Percentiles rank a stretch among this genome's conserved stretches.
These are phyloP conservation scores for Gambusia yucatana DNA, from an alignment of 2,797 vertebrate species.

Conservation along the genomic window DNA sequence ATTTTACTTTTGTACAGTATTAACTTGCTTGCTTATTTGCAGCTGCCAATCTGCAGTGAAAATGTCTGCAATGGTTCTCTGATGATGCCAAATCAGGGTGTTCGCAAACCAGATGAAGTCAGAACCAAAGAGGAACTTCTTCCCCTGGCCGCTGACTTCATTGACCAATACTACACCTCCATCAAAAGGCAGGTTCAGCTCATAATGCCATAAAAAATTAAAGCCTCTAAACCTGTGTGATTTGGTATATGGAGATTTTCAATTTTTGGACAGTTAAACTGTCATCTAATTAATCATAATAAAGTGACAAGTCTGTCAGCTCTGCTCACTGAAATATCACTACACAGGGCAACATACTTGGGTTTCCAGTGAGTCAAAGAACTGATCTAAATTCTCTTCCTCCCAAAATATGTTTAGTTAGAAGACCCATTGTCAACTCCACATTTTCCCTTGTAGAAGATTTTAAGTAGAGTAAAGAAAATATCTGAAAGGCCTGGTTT, in stretches of 20 bases:
- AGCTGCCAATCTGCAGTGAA: constrained; percentile 89
- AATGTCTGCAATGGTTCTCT: constrained; percentile 91
- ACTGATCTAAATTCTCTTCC: background rate
- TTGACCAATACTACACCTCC: constrained; percentile 97
- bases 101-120: constrained; percentile 87
- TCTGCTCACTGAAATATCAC: background rate
- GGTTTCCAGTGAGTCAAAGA: background rate
- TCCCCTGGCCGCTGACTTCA: constrained; percentile 92
- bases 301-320: background rate
- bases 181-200: constrained; percentile 88
- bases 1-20: background rate
- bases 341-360: too few species aligned
- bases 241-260: background rate
- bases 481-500: background rate
- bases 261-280: background rate
- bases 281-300: background rate
- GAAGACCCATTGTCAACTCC: background rate
- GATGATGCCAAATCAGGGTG: constrained; percentile 84
- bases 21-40: constrained; percentile 31
- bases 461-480: background rate
- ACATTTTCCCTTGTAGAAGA: background rate
- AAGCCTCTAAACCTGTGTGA: background rate
- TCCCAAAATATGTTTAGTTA: background rate
- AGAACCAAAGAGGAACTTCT: constrained; percentile 88
- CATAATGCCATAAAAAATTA: background rate